phyloP scores from a whole-genome alignment of 2,888 invertebrate species.

The Lasius fuliginosus region DNA sequence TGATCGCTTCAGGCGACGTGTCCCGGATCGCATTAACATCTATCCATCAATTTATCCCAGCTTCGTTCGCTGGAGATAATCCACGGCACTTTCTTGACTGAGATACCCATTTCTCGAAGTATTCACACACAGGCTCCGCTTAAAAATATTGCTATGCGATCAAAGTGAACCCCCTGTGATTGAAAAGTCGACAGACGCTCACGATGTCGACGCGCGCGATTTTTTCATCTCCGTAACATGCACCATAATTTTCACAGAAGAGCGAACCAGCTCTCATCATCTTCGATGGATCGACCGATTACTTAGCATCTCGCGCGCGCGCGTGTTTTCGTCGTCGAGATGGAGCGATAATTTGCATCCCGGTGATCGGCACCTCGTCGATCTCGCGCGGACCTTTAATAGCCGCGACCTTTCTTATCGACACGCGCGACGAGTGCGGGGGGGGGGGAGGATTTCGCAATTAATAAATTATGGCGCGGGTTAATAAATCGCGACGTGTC shows the following conservation, averaged over 20 bases:
- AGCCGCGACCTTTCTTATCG: slow-evolving; percentile 34
- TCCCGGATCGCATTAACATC: slow-evolving; percentile 50
- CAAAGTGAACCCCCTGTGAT: slow-evolving; percentile 26
- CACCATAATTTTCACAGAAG: slow-evolving; percentile 39
- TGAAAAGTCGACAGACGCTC: slow-evolving; percentile 33
- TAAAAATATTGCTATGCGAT: slow-evolving; percentile 32
- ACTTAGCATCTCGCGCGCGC: slow-evolving; percentile 1
- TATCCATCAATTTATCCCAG: slow-evolving; percentile 46
- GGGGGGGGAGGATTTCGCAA: slow-evolving; percentile 56
- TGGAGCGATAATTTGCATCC: slow-evolving; percentile 58
- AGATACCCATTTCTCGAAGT: slow-evolving; percentile 37
- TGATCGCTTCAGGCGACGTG: slow-evolving; percentile 45
- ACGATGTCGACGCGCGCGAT: slow-evolving; percentile 12
- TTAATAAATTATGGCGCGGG: slow-evolving; percentile 60
- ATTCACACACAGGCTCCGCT: neutral
- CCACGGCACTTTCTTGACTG: slow-evolving; percentile 25
- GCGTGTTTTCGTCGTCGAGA: slow-evolving; percentile 40
- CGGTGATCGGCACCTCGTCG: slow-evolving; percentile 45
- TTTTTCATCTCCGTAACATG: neutral
- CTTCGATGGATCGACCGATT: slow-evolving; percentile 35
- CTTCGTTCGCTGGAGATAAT: slow-evolving; percentile 12
- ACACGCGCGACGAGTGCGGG: slow-evolving; percentile 7
- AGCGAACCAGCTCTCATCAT: slow-evolving; percentile 32
- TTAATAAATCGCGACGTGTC: neutral
- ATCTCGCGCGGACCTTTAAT: slow-evolving; percentile 54